A percentile compares a stretch with the other conserved stretches of the same genome.
These are phyloP conservation scores for Callyntrura guangdongensis DNA, from an alignment of 2,888 invertebrate genomes.

Conservation along the genomic window DNA sequence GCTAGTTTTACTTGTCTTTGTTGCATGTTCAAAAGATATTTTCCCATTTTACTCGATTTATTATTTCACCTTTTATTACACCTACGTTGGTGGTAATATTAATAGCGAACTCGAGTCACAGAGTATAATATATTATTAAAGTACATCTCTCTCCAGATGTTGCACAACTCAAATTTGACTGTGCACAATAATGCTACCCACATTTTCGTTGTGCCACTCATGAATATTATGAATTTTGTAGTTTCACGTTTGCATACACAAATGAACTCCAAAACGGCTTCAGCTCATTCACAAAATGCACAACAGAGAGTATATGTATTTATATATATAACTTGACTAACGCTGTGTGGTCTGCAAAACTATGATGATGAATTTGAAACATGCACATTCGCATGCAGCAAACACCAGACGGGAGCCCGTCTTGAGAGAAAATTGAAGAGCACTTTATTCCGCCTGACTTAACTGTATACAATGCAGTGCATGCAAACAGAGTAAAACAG, in stretches of 20 bases:
- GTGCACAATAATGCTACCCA: conserved; percentile 9
- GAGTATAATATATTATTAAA: neutral
- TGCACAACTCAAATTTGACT: neutral
- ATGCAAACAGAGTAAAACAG: neutral
- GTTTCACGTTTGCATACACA: neutral
- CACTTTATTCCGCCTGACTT: neutral
- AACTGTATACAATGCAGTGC: neutral
- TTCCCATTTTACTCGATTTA: neutral
- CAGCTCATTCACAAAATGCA: conserved; percentile 7
- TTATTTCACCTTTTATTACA: neutral
- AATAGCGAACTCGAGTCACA: conserved; percentile 2
- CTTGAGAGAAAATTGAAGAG: conserved; percentile 19
- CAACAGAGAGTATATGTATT: neutral
- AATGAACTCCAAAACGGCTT: neutral
- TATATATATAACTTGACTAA: too few species aligned
- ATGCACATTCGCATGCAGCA: conserved; percentile 57
- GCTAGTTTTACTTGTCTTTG: neutral
- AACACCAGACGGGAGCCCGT: neutral
- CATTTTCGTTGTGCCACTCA: neutral
- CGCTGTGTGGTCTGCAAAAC: conserved; percentile 9
- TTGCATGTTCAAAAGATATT: conserved; percentile 14
- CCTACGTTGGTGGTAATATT: neutral
- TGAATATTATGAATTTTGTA: neutral
- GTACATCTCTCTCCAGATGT: conserved; percentile 36
- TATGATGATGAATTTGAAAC: conserved; percentile 47